Evolutionary conservation across 2,888 invertebrate genomes (phyloP).

Genomic region (Synanthedon vespiformis): DNA sequence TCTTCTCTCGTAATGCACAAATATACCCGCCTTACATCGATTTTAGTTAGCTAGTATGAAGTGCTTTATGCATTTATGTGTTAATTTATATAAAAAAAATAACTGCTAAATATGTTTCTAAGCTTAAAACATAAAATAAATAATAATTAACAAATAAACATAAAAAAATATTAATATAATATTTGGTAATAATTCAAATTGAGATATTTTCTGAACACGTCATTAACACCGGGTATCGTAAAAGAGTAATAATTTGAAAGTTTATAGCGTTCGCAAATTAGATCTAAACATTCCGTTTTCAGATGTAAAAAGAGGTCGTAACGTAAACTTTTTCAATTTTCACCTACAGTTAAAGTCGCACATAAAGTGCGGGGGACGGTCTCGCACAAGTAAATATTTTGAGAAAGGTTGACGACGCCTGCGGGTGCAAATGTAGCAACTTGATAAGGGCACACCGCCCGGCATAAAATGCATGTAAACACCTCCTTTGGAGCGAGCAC

Average conservation of each 20-base stretch:
- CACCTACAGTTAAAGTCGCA: conserved; percentile 57
- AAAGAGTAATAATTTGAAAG: too few relatives aligned
- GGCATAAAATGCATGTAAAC: conserved; percentile 62
- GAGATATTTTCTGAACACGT: conserved; percentile 3
- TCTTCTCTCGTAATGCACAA: conserved; percentile 13
- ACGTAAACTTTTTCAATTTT: conserved; percentile 69
- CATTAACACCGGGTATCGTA: too few relatives aligned
- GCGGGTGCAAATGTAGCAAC: conserved; percentile 46
- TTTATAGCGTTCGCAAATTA: conserved; percentile 28
- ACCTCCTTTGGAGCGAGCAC: conserved; percentile 44
- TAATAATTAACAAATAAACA: too few relatives aligned
- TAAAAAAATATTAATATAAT: too few relatives aligned
- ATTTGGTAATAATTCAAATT: too few relatives aligned
- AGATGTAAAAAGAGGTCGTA: conserved; percentile 53
- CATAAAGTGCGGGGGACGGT: conserved; percentile 43
- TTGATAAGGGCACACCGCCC: conserved; percentile 42
- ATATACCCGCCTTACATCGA: conserved; percentile 9
- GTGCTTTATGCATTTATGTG: too few relatives aligned
- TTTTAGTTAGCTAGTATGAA: too few relatives aligned
- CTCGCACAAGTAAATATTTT: conserved; percentile 47
- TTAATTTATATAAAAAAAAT: too few relatives aligned
- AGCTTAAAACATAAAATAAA: too few relatives aligned
- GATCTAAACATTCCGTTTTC: conserved; percentile 37
- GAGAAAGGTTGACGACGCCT: conserved; percentile 54
- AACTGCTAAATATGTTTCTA: too few relatives aligned